Percentiles rank a stretch among this genome's conserved stretches.
Evolutionary conservation across 2,113 vertebrate species (phyloP).

Genomic region (Coturnix japonica): DNA sequence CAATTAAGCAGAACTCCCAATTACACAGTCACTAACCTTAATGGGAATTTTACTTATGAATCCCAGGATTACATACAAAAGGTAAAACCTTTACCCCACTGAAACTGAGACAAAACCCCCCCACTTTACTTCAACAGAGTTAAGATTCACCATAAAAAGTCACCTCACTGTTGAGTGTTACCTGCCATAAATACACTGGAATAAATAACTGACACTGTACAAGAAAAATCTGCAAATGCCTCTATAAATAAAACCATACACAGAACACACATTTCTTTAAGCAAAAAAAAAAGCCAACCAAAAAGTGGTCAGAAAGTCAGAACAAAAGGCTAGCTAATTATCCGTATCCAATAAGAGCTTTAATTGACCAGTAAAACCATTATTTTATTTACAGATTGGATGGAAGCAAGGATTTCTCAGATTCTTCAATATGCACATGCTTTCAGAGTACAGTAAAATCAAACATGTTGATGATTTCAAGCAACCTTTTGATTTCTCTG

Average conservation of each 20-base stretch:
- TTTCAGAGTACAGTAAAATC: constrained; percentile 18
- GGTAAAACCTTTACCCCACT: not conserved
- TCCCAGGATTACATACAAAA: not conserved
- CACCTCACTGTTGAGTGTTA: not conserved
- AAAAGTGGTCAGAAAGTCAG: not conserved
- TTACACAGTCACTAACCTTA: not conserved
- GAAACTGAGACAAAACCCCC: not conserved
- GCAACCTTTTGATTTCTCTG: not conserved
- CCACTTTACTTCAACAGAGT: not conserved
- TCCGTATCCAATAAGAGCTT: constrained; percentile 12
- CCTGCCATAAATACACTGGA: constrained; percentile 15
- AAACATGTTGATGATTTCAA: not conserved
- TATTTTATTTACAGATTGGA: constrained; percentile 44
- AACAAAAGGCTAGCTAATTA: constrained; percentile 6
- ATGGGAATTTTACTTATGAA: not conserved
- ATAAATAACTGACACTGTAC: constrained; percentile 36
- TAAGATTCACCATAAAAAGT: not conserved
- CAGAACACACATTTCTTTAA: not conserved
- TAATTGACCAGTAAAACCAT: not conserved
- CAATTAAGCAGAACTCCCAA: not conserved
- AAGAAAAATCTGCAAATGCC: not conserved
- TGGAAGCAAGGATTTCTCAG: constrained; percentile 17
- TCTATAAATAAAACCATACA: constrained; percentile 44
- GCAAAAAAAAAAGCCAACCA: constrained; percentile 12
- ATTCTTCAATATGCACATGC: not conserved